Evolutionary conservation across 1,140 invertebrate species (phyloP), one percentile per base, ranked within the genome.

Genomic region (Limonius californicus): DNA sequence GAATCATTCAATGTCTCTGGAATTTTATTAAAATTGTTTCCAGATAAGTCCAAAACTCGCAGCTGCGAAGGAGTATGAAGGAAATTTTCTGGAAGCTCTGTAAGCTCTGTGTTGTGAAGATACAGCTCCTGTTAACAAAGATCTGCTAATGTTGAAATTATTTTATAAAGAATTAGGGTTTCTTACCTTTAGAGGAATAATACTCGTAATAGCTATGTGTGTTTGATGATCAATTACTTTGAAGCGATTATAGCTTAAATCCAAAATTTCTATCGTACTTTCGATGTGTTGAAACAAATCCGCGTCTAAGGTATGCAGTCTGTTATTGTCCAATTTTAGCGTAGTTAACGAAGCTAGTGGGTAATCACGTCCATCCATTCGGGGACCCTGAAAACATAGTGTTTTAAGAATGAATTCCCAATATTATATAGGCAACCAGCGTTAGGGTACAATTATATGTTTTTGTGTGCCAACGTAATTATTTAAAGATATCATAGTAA

Each of bases 231-330:
- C 85, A 4, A 91, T 80, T 0, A 81, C 76, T 21, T 72, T 76
- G 1, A 92, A 76, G 0, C 83, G 85, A 75, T 92, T 93, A 6
- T 82, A 79, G 35, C 82, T 84, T 0, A 93, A 72, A 63, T 84
- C 81, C 15, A 94, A 75, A 27, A 81, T 78, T 60, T 84, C 84
- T 1, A 94, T 67, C 19, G 82, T 73, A 54, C 60, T 7, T 1
- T 80, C 76, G 8, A 87, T 70, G 68, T 92, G 89, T 61, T 89
- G 85, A 71, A 92, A 92, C 6, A 89, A 23, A 68, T 90, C 86
- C 43, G 80, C 78, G 70, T 90, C 69, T 0, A 92, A 71, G 0
- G 80, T 84, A 63, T 89, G 84, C 1, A 92, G 67, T 12, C 81
- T 71, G 70, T 92, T 91, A 62, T 84, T 70, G 0, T 83, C 83